Base-by-base conservation (phyloP, 2,888 invertebrate species). In the Cerastoderma edule region DNA sequence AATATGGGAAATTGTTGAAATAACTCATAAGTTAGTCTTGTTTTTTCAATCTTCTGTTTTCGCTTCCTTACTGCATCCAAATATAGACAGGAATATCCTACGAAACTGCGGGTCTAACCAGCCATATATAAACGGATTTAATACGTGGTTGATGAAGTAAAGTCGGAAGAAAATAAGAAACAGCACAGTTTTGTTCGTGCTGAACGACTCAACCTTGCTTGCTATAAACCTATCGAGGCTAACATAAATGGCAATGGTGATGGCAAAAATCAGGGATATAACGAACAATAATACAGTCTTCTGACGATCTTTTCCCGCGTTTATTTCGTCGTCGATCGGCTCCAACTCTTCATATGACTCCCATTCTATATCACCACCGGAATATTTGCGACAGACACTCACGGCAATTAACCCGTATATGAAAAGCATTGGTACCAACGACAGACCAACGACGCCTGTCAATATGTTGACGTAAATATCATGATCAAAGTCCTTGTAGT, bases 71-170 rank as follows among this genome's bases (percentile, higher is more conserved):
- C 46, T 46, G 2, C 50, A 50, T 50, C 50, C 1, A 35, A 6
- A 32, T 33, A 60, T 33, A 1, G 5, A 19, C n/a, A 28, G 32
- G 16, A 46, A 46, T 16, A 6, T 46, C 4, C 16, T 19, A 27
- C 66, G 50, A 57, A 69, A 69, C 19, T 57, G 35, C 1, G 28
- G 30, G 32, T 69, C 69, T 19, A 69, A 32, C 27, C 56, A 60
- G 22, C 60, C 69, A 60, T 69, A 69, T n/a, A 69, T 27, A 22
- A 69, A 50, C 10, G 69, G 69, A 33, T 69, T 69, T n/a, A 69
- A 46, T n/a, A 48, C 46, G 27, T 39, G 33, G 35, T 69, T 69
- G 1, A 69, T 50, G 32, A 69, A 69, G 30, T 57, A 69, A 4
- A 69, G 32, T 13, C 69, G 57, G 27, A 44, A 69, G 57, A 57